phyloP scores from a whole-genome alignment of 2,113 vertebrate genomes.

The Lethenteron reissneri region DNA sequence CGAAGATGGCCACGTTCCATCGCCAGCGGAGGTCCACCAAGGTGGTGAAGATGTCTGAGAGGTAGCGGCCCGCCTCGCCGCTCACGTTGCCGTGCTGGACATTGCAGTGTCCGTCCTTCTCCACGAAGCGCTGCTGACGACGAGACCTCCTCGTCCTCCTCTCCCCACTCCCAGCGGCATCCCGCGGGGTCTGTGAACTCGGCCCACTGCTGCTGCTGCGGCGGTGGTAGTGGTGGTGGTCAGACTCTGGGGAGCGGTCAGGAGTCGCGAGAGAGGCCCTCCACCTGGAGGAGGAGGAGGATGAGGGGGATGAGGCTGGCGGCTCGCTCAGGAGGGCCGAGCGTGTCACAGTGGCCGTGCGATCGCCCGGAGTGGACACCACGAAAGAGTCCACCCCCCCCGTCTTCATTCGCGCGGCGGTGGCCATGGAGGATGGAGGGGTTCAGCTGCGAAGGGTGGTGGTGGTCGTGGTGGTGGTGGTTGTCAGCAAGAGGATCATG shows the following conservation, averaged over 20 bases:
- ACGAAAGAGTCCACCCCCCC: not conserved
- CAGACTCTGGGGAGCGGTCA: too few relatives aligned
- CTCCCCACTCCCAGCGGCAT: too few relatives aligned
- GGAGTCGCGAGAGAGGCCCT: too few relatives aligned
- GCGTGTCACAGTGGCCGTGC: not conserved
- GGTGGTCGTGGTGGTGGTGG: not conserved
- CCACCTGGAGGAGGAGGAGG: too few relatives aligned
- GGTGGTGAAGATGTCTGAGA: conserved; percentile 4
- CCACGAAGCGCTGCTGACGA: not conserved
- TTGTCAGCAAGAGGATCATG: not conserved
- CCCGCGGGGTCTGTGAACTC: too few relatives aligned
- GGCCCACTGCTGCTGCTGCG: too few relatives aligned
- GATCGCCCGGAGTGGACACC: not conserved
- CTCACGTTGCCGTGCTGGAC: conserved; percentile 1
- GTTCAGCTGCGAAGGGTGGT: not conserved
- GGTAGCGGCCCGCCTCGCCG: conserved; percentile 3
- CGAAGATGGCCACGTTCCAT: conserved; percentile 1
- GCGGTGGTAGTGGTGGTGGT: too few relatives aligned
- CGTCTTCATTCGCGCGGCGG: too few relatives aligned
- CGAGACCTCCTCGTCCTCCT: too few relatives aligned
- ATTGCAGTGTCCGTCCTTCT: not conserved
- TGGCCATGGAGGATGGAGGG: too few relatives aligned
- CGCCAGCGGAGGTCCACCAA: not conserved
- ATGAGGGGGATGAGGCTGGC: not conserved
- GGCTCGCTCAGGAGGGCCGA: not conserved